Percentiles rank a stretch among this genome's conserved stretches.
phyloP scores from a whole-genome alignment of 2,113 vertebrate genomes.

The Carassius auratus region DNA sequence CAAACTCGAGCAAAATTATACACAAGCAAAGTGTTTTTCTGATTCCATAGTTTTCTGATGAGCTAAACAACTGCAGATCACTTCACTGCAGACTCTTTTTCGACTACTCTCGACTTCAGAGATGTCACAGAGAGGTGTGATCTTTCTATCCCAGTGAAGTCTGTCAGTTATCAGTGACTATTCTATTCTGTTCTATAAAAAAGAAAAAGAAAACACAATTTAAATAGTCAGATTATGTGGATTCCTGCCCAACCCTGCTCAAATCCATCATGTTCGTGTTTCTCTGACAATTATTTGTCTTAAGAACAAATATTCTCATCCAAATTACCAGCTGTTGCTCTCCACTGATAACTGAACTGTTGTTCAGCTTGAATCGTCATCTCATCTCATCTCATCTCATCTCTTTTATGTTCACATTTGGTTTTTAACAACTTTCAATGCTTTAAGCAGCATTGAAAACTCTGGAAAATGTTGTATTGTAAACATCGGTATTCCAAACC shows the following conservation, averaged over 20 bases:
- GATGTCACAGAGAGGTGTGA: neutral
- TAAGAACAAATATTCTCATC: neutral
- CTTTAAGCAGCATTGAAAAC: neutral
- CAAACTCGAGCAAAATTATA: neutral
- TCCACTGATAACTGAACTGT: conserved; percentile 16
- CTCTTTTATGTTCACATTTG: conserved; percentile 10
- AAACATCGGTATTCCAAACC: conserved; percentile 3
- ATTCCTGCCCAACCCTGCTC: neutral
- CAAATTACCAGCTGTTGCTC: neutral
- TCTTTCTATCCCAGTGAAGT: neutral
- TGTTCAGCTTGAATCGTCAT: conserved; percentile 19
- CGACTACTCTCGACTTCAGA: neutral
- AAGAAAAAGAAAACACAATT: neutral
- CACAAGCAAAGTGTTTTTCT: neutral
- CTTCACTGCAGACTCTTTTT: neutral
- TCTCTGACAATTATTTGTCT: neutral
- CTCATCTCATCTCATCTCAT: neutral
- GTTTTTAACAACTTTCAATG: neutral
- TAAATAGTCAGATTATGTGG: neutral
- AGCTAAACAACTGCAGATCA: neutral
- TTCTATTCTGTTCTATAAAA: neutral
- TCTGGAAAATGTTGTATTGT: neutral
- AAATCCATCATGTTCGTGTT: neutral
- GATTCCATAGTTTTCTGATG: neutral
- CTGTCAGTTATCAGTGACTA: neutral